A percentile compares a stretch with the other conserved stretches of the same genome.
These are phyloP conservation scores for Pseudochaenichthys georgianus DNA, from an alignment of 2,797 vertebrate species.

Conservation along the genomic window DNA sequence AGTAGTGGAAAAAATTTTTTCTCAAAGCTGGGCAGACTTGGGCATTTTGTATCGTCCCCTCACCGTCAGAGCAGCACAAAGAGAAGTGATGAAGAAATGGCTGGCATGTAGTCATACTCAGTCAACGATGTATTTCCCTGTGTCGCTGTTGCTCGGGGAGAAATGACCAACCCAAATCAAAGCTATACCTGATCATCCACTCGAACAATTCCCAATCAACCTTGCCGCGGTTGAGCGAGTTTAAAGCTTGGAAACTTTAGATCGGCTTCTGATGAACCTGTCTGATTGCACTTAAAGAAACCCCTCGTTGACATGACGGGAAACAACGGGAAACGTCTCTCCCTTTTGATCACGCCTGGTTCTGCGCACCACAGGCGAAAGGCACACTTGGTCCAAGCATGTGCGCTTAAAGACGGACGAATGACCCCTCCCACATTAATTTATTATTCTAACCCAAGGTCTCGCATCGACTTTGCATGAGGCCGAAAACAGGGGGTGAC, in stretches of 20 bases:
- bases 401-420: constrained; percentile 52
- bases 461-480: constrained; percentile 56
- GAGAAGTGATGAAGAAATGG: constrained; percentile 65
- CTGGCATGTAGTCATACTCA: constrained; percentile 56
- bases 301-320: neutral
- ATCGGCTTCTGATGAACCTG: constrained; percentile 49
- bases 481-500: constrained; percentile 33
- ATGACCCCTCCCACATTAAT: constrained; percentile 63
- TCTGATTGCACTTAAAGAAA: constrained; percentile 54
- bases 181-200: constrained; percentile 54
- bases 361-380: constrained; percentile 39
- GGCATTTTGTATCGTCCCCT: constrained; percentile 72
- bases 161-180: constrained; percentile 33
- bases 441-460: constrained; percentile 74
- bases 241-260: constrained; percentile 59
- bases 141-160: constrained; percentile 44
- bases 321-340: constrained; percentile 33
- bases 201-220: constrained; percentile 56
- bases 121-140: constrained; percentile 54
- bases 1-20: constrained; percentile 72
- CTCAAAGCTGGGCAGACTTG: constrained; percentile 60
- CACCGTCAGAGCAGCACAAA: constrained; percentile 52
- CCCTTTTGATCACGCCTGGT: constrained; percentile 57
- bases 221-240: constrained; percentile 29
- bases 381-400: constrained; percentile 52